Base-by-base conservation (phyloP, 2,797 vertebrate genomes). In the Cetoscarus ocellatus region DNA sequence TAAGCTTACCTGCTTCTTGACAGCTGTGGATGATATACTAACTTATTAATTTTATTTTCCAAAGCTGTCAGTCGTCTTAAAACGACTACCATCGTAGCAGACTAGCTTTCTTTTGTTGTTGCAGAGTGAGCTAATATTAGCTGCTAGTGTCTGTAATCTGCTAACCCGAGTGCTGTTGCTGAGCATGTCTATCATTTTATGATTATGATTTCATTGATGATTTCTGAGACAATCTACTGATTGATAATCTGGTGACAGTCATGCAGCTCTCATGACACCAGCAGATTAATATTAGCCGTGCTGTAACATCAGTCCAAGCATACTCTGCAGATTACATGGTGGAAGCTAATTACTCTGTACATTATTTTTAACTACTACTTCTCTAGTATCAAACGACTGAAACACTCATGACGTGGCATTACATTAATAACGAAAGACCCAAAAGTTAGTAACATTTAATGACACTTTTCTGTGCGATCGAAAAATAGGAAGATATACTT, bases 101-200 rank as follows among this genome's bases (percentile, higher is more conserved):
- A 40, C 27, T 34, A 12, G 17, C 56, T 42, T 15, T 34, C 38
- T 65, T 67, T 61, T 58, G 18, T 57, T 35, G 1, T 44, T 54
- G 9, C 1, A 12, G n/a, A 45, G 36, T 15, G 8, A 72, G 73
- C 67, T 77, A 73, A 44, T 50, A 43, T 27, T 73, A 83, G 63
- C 52, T 55, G 42, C 50, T 51, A 38, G 44, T 66, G 73, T 64
- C 40, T 39, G 17, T 71, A 9, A 57, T 59, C 12, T 74, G 50
- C 74, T 70, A 59, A 65, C 34, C 27, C 27, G 27, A 27, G 27
- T 27, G 27, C 27, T 27, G 27, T 27, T 27, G 27, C 27, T 27
- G 27, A 27, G 27, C 27, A 27, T 27, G 27, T 27, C 27, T 4
- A 27, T 27, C 27, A 27, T 27, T 27, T 27, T 27, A 27, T 27